Conservation (phyloP, 2,797 vertebrate species). For the Poecilia velifera region DNA sequence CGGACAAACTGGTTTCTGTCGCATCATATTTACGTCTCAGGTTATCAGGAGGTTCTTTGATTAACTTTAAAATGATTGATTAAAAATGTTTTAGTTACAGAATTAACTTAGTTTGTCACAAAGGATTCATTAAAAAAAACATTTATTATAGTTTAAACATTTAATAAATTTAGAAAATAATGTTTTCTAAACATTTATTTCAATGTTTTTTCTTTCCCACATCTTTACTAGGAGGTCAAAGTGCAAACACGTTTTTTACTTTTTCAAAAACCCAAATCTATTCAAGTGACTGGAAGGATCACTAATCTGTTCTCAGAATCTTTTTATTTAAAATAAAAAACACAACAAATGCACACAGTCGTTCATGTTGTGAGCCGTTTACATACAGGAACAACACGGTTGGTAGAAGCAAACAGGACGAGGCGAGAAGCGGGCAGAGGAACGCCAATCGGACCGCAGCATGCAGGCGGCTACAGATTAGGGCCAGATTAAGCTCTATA, state of each 20-base stretch:
- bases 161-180: neutral
- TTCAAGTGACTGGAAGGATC: constrained; percentile 46
- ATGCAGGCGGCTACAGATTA: constrained; percentile 43
- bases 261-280: constrained; percentile 13
- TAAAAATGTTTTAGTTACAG: neutral
- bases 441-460: constrained; percentile 40
- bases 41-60: neutral
- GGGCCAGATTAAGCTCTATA: constrained; percentile 39
- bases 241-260: neutral
- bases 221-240: neutral
- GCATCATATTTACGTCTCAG: neutral
- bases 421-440: constrained; percentile 42
- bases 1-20: neutral
- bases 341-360: constrained; percentile 53
- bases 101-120: neutral
- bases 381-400: constrained; percentile 51
- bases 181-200: neutral
- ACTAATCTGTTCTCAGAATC: constrained; percentile 61
- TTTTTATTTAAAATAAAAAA: constrained; percentile 57
- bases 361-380: constrained; percentile 29
- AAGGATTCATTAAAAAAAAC: neutral
- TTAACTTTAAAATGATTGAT: neutral
- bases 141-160: no score
- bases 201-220: neutral
- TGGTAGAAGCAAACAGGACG: constrained; percentile 45